Percentiles rank a stretch among this genome's conserved stretches.
Conservation (phyloP, 2,113 vertebrate species). For the Phylloscopus whistleri region DNA sequence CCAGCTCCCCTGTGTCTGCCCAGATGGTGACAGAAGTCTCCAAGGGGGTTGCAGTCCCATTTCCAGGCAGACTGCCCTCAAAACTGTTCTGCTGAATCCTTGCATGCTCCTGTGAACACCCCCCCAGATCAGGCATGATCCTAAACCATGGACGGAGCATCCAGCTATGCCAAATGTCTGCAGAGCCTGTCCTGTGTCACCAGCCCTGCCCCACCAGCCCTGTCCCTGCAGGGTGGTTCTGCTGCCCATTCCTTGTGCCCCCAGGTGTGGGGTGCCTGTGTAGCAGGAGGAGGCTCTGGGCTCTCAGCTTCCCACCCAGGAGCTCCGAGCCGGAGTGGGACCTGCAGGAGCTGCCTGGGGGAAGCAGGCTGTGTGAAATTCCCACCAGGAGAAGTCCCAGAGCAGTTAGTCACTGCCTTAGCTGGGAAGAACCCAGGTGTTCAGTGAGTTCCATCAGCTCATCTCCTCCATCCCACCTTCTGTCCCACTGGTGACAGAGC, state of each 20-base stretch:
- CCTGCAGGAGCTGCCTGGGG: neutral
- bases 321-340: rapidly evolving
- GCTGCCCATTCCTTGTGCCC: rapidly evolving
- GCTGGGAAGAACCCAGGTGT: neutral
- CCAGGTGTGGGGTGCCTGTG: rapidly evolving
- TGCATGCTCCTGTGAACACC: rapidly evolving
- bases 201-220: neutral
- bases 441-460: neutral
- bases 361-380: rapidly evolving
- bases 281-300: neutral
- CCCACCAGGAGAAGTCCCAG: neutral
- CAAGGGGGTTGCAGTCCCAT: rapidly evolving
- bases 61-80: rapidly evolving
- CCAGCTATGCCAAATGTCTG: neutral
- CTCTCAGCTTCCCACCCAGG: too few species aligned
- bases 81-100: neutral
- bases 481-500: neutral
- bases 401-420: neutral
- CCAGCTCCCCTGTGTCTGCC: neutral
- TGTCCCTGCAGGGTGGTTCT: neutral
- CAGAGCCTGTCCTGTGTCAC: neutral
- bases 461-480: neutral
- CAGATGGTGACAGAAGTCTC: neutral
- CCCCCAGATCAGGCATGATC: rapidly evolving
- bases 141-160: neutral